Evolutionary conservation across 2,797 vertebrate genomes (phyloP).

Genomic region (Urocyon cinereoargenteus): DNA sequence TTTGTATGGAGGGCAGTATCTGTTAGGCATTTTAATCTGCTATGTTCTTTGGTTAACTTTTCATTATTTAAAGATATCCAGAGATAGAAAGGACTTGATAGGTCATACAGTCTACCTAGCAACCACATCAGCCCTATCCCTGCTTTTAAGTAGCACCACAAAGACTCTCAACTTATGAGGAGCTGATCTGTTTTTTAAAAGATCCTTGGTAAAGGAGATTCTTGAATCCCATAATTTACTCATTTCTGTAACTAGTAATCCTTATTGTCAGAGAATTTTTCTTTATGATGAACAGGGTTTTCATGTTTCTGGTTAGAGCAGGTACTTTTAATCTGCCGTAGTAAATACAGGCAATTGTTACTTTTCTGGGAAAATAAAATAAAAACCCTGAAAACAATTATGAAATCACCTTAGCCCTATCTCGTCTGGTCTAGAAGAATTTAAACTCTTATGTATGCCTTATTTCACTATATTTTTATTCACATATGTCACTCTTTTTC

Average conservation of each 20-base stretch:
- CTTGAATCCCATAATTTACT: neutral
- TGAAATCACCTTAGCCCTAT: neutral
- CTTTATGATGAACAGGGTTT: neutral
- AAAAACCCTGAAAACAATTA: neutral
- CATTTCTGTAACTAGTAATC: neutral
- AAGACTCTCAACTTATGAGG: neutral
- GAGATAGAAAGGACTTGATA: neutral
- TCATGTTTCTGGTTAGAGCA: neutral
- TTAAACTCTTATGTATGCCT: neutral
- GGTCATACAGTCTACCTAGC: neutral
- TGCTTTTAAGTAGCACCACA: neutral
- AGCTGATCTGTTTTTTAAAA: constrained; percentile 7
- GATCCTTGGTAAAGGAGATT: neutral
- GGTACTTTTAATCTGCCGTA: neutral
- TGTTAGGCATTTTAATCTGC: constrained; percentile 5
- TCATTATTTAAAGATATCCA: constrained; percentile 31
- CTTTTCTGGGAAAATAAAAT: neutral
- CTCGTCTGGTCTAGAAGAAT: neutral
- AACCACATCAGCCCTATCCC: neutral
- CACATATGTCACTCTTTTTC: neutral
- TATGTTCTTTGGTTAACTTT: constrained; percentile 13
- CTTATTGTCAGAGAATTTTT: neutral
- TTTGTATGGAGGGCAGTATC: neutral
- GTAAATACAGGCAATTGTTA: neutral
- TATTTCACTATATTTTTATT: constrained; percentile 29